Evolutionary conservation across 2,797 vertebrate species (phyloP).

Genomic region (Cuculus canorus): DNA sequence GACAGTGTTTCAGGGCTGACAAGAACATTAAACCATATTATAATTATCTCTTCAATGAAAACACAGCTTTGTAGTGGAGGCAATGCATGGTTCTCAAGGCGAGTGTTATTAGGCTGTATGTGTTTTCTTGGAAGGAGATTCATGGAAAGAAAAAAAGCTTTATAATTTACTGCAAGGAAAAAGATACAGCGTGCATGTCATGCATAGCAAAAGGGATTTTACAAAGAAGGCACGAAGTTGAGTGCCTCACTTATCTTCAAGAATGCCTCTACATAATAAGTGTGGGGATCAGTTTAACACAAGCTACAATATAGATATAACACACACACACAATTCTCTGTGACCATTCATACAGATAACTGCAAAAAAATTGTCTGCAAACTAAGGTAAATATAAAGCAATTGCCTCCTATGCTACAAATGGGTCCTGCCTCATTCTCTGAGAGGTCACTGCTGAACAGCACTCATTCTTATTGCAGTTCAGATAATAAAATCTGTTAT

Average conservation of each 20-base stretch:
- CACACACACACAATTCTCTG: constrained; percentile 3
- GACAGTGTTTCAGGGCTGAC: constrained; percentile 62
- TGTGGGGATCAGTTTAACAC: constrained; percentile 40
- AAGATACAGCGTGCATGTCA: constrained; percentile 64
- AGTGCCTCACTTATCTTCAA: constrained; percentile 65
- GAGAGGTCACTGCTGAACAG: constrained; percentile 19
- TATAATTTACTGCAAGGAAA: constrained; percentile 62
- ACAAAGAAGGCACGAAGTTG: constrained; percentile 69
- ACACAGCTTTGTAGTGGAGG: constrained; percentile 48
- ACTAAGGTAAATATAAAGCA: constrained; percentile 53
- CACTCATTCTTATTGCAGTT: not conserved
- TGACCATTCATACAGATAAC: constrained; percentile 47
- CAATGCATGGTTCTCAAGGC: constrained; percentile 46
- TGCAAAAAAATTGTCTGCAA: constrained; percentile 34
- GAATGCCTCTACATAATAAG: constrained; percentile 51
- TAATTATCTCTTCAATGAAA: constrained; percentile 63
- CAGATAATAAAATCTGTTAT: constrained; percentile 40
- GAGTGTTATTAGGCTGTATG: constrained; percentile 60
- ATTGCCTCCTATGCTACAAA: constrained; percentile 37
- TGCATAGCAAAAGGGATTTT: constrained; percentile 70
- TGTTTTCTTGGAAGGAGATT: constrained; percentile 66
- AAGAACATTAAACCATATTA: constrained; percentile 68
- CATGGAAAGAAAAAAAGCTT: constrained; percentile 67
- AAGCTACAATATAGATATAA: constrained; percentile 46
- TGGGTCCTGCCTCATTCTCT: constrained; percentile 27